phyloP scores from a whole-genome alignment of 2,888 invertebrate species.

The Catotricha subobsoleta region DNA sequence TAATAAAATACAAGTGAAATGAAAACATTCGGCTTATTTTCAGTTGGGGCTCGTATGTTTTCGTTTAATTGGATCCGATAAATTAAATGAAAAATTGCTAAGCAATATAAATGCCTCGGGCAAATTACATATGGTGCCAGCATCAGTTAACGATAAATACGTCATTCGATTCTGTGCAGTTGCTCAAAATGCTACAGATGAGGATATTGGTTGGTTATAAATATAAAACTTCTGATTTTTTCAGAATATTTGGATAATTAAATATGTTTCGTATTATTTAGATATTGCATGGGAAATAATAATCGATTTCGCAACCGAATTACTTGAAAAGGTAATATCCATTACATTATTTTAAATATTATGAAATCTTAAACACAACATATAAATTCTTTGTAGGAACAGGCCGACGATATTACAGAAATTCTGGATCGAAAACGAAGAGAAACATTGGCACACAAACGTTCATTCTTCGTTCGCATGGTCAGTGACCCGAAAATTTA shows the following conservation, averaged over 20 bases:
- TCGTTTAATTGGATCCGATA: constrained; percentile 58
- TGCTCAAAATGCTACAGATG: constrained; percentile 70
- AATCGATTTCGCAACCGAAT: constrained; percentile 58
- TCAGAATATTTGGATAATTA: not conserved
- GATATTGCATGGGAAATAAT: constrained; percentile 75
- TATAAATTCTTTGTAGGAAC: constrained; percentile 15
- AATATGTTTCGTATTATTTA: too few relatives aligned
- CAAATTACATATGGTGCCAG: constrained; percentile 92
- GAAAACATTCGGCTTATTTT: not conserved
- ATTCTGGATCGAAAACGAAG: constrained; percentile 55
- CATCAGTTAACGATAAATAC: constrained; percentile 72
- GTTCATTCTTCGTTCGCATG: constrained; percentile 95
- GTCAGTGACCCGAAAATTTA: constrained; percentile 94
- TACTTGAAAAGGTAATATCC: constrained; percentile 50
- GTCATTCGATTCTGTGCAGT: constrained; percentile 90
- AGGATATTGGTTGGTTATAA: constrained; percentile 50
- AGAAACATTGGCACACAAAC: constrained; percentile 71
- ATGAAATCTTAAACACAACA: not conserved
- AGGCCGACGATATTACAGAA: constrained; percentile 52
- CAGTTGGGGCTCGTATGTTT: constrained; percentile 86
- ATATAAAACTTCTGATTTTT: not conserved
- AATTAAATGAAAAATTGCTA: constrained; percentile 77
- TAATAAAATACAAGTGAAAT: too few relatives aligned
- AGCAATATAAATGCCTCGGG: constrained; percentile 89
- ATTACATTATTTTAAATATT: constrained; percentile 14